Evolutionary conservation across 2,888 invertebrate genomes (phyloP), one percentile per base, ranked within the genome.

Genomic region (Caenorhabditis zanzibari): DNA sequence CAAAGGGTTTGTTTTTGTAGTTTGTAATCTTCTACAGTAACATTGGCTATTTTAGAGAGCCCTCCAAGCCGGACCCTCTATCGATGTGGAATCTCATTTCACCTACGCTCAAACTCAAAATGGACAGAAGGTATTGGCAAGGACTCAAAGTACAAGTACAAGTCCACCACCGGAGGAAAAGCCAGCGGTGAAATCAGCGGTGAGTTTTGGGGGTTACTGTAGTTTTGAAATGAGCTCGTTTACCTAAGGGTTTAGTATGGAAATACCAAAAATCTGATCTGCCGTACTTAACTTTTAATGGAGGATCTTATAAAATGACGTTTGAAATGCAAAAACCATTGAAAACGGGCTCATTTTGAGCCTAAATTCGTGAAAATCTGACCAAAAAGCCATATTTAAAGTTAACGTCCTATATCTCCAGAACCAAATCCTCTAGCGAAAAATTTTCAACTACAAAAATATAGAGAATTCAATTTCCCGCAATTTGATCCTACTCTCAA

Each of bases 41-140:
- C 14, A 26, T 54, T 14, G 2, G 26, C 26, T 26, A 3, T 66
- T 81, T 12, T 64, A 64, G 81, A 61, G 71, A 12, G 61, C 63
- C 10, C 75, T 87, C 1, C 80, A 82, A 69, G 76, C 81, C 12
- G 86, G 76, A 44, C 85, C 86, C 47, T 74, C 79, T 0, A 76
- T 86, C 47, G 80, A 79, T 22, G 71, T 77, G 24, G 79, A 79
- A 14, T 84, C 86, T 7, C 81, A 84, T 38, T 88, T 86, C 79
- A 86, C 87, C 1, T 86, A 88, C 54, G 56, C 86, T 1, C 86
- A 87, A n/a, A 71, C 69, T 26, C 58, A 44, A n/a, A 81, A 86
- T 68, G 88, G 88, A 4, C 82, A 84, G 49, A 82, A 81, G 24
- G 82, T 85, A 7, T 71, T 88, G 49, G 72, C 87, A 12, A 73